Percentiles rank a stretch among this genome's conserved stretches.
phyloP scores from a whole-genome alignment of 2,888 invertebrate species.

The Bugula neritina region DNA sequence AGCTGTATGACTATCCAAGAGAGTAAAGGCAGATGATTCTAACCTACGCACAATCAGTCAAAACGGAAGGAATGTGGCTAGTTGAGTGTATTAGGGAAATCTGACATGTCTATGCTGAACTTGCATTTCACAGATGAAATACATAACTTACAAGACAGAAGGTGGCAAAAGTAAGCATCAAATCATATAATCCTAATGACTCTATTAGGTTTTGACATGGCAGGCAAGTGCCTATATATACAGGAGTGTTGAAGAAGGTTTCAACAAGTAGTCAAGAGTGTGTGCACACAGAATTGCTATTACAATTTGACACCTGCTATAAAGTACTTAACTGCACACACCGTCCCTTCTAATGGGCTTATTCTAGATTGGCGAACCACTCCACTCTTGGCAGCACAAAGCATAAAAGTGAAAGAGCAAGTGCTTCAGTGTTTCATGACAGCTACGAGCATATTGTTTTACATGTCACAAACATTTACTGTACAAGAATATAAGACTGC shows the following conservation, averaged over 20 bases:
- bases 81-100: too few relatives aligned
- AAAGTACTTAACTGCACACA: conserved; percentile 13
- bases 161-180: not conserved
- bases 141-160: not conserved
- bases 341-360: conserved; percentile 22
- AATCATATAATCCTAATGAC: conserved; percentile 22
- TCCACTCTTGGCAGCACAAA: conserved; percentile 24
- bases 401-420: conserved; percentile 3
- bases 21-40: too few relatives aligned
- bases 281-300: conserved; percentile 26
- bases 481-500: conserved; percentile 14
- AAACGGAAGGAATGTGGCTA: too few relatives aligned
- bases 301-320: conserved; percentile 26
- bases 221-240: conserved; percentile 27
- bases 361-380: conserved; percentile 24
- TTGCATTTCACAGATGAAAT: not conserved
- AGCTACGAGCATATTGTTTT: conserved; percentile 25
- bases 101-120: not conserved
- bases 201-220: conserved; percentile 25
- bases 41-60: too few relatives aligned
- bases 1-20: too few relatives aligned
- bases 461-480: not conserved
- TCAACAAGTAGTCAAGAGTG: conserved; percentile 24
- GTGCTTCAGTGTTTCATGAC: conserved; percentile 17
- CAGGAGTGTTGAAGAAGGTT: conserved; percentile 6